Base-by-base conservation (phyloP, 2,888 invertebrate genomes). In the Aphidoletes aphidimyza region DNA sequence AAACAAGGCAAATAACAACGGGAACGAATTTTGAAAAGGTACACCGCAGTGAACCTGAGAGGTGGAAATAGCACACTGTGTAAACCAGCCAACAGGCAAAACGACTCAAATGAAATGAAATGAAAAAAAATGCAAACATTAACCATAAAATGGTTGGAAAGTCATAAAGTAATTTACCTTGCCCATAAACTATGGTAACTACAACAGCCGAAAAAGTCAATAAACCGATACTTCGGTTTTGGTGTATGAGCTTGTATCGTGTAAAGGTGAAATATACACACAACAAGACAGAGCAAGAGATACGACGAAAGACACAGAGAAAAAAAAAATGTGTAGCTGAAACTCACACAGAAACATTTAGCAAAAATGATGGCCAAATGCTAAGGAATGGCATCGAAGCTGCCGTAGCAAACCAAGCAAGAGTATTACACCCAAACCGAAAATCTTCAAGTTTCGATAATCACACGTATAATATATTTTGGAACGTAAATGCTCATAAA, bases 71-170 rank as follows among this genome's bases (percentile, higher is more conserved):
- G 81, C 81, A 81, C 36, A 81, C 9, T 5, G 54, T 19, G n/a
- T 54, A 54, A 5, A 6, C 9, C 17, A 54, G 22, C n/a, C n/a
- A n/a, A 30, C 69, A n/a, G 14, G n/a, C 19, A 69, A 17, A 69
- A 69, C 2, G 1, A 34, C 1, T 14, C 69, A 34, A 69, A 69
- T 14, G 69, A 34, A 69, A 69, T 34, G 59, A 59, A 30, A 69
- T 17, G 69, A 69, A 37, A 34, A 17, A 8, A 78, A 36, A 78
- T 1, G 36, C 3, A 19, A 78, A 81, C 81, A 81, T 81, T 81
- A 81, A 81, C 81, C 81, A 81, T 81, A 81, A 81, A 81, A 81
- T 81, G 81, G 81, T 81, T 81, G 81, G n/a, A 81, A 81, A 81
- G 81, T 81, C 81, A 81, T 81, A 81, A 81, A 81, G 81, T 81